Percentiles rank a stretch among this genome's conserved stretches.
phyloP scores from a whole-genome alignment of 2,797 vertebrate species.

The Rhynchonycteris naso region DNA sequence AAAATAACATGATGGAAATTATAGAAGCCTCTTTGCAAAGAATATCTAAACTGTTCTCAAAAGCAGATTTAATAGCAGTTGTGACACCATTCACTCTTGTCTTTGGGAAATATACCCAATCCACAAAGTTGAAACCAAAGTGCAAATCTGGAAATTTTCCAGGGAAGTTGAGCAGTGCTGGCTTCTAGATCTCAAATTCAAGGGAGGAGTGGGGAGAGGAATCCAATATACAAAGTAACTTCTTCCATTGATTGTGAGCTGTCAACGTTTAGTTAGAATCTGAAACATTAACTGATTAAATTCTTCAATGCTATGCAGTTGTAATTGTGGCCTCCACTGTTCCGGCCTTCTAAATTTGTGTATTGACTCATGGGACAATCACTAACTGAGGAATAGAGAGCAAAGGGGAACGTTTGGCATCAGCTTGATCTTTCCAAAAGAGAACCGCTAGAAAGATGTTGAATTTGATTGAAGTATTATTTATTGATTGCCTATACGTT shows the following conservation, averaged over 20 bases:
- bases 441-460: neutral
- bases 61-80: neutral
- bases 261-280: constrained; percentile 22
- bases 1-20: constrained; percentile 36
- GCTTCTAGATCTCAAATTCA: constrained; percentile 46
- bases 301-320: neutral
- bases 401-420: neutral
- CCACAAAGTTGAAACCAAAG: constrained; percentile 13
- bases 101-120: constrained; percentile 27
- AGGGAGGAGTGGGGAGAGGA: neutral
- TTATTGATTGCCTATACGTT: constrained; percentile 14
- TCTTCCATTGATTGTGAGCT: constrained; percentile 55
- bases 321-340: neutral
- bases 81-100: constrained; percentile 42
- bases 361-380: neutral
- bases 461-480: constrained; percentile 8
- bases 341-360: neutral
- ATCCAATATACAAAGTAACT: constrained; percentile 66
- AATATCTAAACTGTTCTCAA: neutral
- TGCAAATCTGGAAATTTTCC: constrained; percentile 45
- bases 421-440: neutral
- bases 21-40: neutral
- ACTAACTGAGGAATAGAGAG: neutral
- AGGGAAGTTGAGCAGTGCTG: neutral
- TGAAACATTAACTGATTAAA: constrained; percentile 72